These are phyloP conservation scores for Zaprionus africanus DNA, from an alignment of 1,140 invertebrate genomes.

Conservation along the genomic window DNA sequence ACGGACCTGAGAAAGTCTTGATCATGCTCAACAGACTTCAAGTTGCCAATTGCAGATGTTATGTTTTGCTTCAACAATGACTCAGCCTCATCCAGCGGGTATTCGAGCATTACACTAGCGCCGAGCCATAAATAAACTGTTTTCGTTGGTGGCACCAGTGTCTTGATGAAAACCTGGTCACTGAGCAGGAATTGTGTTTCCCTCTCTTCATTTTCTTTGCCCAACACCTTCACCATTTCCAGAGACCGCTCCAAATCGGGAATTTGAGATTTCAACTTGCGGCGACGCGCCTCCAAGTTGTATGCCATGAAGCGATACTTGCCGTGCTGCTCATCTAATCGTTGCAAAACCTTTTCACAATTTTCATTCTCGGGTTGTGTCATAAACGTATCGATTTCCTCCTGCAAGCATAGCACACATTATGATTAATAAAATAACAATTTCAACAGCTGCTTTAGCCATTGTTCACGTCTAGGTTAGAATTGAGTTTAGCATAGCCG, in stretches of 20 bases:
- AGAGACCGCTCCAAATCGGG: slow-evolving; percentile 96
- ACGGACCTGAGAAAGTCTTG: slow-evolving; percentile 86
- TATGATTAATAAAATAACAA: slow-evolving; percentile 69
- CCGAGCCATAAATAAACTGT: slow-evolving; percentile 99
- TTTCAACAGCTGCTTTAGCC: slow-evolving; percentile 44
- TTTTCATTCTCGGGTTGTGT: slow-evolving; percentile 91
- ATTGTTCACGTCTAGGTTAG: slow-evolving; percentile 60
- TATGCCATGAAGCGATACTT: slow-evolving; percentile 99
- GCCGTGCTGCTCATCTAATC: slow-evolving; percentile 95
- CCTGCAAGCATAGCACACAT: slow-evolving; percentile 86
- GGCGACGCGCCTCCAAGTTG: slow-evolving; percentile 93
- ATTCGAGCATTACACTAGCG: slow-evolving; percentile 99
- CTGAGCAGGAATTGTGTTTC: slow-evolving; percentile 97
- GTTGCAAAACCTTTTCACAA: slow-evolving; percentile 93
- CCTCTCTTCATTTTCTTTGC: slow-evolving; percentile 91
- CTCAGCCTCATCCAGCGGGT: slow-evolving; percentile 96
- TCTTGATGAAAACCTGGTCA: slow-evolving; percentile 97
- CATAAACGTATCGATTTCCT: slow-evolving; percentile 98
- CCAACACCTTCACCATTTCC: slow-evolving; percentile 96
- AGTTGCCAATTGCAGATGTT: slow-evolving; percentile 92
- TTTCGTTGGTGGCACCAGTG: slow-evolving; percentile 94
- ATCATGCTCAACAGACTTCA: slow-evolving; percentile 94
- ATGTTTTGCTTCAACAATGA: slow-evolving; percentile 94
- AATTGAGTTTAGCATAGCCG: slow-evolving; percentile 22
- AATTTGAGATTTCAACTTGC: slow-evolving; percentile 94